Evolutionary conservation across 2,888 invertebrate genomes (phyloP).

Genomic region (Lasiommata megera): DNA sequence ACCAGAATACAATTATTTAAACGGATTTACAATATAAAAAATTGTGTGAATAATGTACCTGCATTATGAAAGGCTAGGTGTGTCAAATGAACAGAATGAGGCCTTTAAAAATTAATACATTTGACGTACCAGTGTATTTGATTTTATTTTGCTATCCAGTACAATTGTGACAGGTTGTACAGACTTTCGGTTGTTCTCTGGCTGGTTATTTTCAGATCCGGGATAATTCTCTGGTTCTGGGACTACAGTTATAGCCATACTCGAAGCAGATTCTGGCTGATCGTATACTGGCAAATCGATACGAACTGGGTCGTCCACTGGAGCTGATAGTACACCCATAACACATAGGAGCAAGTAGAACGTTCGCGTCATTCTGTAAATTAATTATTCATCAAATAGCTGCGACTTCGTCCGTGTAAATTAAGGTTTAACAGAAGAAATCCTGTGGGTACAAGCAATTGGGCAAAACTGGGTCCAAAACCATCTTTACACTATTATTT

Average conservation of each 20-base stretch:
- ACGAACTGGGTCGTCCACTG: conserved; percentile 59
- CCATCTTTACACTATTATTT: no score
- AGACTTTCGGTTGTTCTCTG: conserved; percentile 48
- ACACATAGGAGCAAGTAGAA: conserved; percentile 35
- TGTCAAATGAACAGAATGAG: no score
- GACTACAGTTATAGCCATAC: conserved; percentile 38
- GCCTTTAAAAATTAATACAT: no score
- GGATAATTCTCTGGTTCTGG: conserved; percentile 52
- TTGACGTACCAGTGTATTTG: background rate
- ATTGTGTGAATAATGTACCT: no score
- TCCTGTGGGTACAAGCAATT: no score
- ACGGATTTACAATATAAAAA: no score
- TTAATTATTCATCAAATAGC: no score
- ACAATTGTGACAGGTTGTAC: conserved; percentile 44
- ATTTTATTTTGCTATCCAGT: conserved; percentile 29
- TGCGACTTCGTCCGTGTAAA: no score
- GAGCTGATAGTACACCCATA: conserved; percentile 47
- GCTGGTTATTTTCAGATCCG: conserved; percentile 42
- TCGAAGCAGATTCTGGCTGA: conserved; percentile 43
- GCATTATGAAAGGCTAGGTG: no score
- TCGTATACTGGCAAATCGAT: conserved; percentile 70
- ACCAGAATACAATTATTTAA: no score
- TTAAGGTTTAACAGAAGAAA: no score
- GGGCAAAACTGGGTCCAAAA: no score
- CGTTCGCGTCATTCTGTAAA: conserved; percentile 50